Conservation (phyloP, 2,888 invertebrate genomes). For the Laspeyria flexula region DNA sequence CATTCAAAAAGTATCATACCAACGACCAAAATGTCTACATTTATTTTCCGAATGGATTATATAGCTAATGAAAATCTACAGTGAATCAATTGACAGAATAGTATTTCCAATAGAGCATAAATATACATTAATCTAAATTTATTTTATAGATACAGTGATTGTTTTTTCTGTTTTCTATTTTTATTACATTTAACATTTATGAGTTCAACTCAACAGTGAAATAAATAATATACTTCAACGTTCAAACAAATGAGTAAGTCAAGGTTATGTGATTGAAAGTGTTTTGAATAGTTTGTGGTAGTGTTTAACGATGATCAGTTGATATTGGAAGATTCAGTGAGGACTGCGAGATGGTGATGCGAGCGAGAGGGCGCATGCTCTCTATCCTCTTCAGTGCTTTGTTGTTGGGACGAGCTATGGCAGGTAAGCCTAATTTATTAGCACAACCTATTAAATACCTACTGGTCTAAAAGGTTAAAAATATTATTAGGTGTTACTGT, state of each 20-base stretch:
- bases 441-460: too few relatives aligned
- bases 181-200: too few relatives aligned
- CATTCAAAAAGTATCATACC: too few relatives aligned
- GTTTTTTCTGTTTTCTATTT: not conserved
- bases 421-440: constrained; percentile 61
- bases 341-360: constrained; percentile 66
- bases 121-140: too few relatives aligned
- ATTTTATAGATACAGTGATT: not conserved
- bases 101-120: too few relatives aligned
- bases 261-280: constrained; percentile 23
- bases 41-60: too few relatives aligned
- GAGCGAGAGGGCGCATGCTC: constrained; percentile 68
- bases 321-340: constrained; percentile 51
- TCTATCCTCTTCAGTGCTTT: constrained; percentile 79
- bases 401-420: constrained; percentile 77
- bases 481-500: too few relatives aligned
- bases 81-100: too few relatives aligned
- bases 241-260: constrained; percentile 17
- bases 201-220: not conserved
- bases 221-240: not conserved
- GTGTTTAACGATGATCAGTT: constrained; percentile 57
- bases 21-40: too few relatives aligned
- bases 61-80: too few relatives aligned
- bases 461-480: too few relatives aligned
- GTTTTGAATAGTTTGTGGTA: constrained; percentile 25